phyloP scores from a whole-genome alignment of 2,888 invertebrate species.

The Acanthosepion esculentum region DNA sequence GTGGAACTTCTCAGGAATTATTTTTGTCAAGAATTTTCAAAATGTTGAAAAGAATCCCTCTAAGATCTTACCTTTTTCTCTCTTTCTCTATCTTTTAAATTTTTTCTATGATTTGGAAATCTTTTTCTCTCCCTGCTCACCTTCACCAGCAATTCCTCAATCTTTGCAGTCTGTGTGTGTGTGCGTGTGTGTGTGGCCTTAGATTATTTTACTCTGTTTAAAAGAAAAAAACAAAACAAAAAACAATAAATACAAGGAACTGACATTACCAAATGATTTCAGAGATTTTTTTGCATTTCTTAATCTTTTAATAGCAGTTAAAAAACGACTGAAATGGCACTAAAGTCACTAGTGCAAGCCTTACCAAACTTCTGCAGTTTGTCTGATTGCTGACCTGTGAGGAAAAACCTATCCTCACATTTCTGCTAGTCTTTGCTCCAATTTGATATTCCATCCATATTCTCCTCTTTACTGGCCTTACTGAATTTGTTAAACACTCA shows the following conservation, averaged over 20 bases:
- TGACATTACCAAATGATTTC: not conserved
- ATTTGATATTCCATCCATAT: not conserved
- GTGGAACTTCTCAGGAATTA: not conserved
- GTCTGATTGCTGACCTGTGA: not conserved
- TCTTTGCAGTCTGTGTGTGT: conserved; percentile 33
- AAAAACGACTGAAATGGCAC: not conserved
- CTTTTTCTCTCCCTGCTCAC: not conserved
- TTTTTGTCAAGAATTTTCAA: conserved; percentile 14
- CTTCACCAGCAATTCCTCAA: not conserved
- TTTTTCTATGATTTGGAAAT: not conserved
- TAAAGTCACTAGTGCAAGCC: not conserved
- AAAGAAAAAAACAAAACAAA: not conserved
- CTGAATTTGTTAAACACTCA: too few relatives aligned
- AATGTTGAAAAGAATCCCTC: not conserved
- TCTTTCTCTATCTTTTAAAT: too few relatives aligned
- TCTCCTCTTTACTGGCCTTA: not conserved
- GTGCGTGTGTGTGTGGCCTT: conserved; percentile 1
- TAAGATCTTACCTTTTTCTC: not conserved
- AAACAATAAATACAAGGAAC: not conserved
- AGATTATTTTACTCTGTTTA: conserved; percentile 22
- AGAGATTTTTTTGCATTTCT: not conserved
- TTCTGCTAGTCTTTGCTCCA: not conserved
- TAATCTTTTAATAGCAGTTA: not conserved
- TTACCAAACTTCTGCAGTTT: not conserved
- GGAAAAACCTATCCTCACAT: not conserved